phyloP scores from a whole-genome alignment of 1,140 invertebrate species.

The Andricus grossulariae region DNA sequence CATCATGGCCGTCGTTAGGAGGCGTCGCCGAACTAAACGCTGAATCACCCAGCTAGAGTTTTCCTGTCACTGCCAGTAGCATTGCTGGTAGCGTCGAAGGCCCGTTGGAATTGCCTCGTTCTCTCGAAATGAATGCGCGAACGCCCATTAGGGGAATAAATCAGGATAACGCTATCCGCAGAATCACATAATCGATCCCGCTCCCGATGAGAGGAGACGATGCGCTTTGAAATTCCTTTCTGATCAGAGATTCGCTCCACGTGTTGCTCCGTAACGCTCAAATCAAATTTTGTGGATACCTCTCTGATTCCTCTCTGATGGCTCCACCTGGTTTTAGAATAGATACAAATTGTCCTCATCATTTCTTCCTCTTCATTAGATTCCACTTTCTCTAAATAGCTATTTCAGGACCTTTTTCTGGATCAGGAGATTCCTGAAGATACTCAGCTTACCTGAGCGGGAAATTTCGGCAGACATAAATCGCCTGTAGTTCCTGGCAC shows the following conservation, averaged over 20 bases:
- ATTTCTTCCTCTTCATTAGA: slow-evolving; percentile 41
- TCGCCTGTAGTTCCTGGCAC: slow-evolving; percentile 34
- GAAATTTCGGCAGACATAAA: slow-evolving; percentile 45
- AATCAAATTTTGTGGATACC: slow-evolving; percentile 34
- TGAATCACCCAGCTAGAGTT: slow-evolving; percentile 76
- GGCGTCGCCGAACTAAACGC: slow-evolving; percentile 75
- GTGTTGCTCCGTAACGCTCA: not conserved
- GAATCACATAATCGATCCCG: slow-evolving; percentile 73
- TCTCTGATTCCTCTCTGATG: slow-evolving; percentile 18
- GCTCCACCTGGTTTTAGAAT: too few species aligned
- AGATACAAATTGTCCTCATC: slow-evolving; percentile 46
- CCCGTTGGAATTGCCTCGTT: slow-evolving; percentile 71
- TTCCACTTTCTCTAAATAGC: too few species aligned
- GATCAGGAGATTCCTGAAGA: not conserved
- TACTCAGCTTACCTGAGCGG: not conserved
- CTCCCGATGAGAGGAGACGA: slow-evolving; percentile 31
- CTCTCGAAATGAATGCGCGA: slow-evolving; percentile 75
- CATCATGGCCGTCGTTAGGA: slow-evolving; percentile 72
- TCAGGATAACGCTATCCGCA: slow-evolving; percentile 75
- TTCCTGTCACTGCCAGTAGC: slow-evolving; percentile 74
- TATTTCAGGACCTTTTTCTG: not conserved
- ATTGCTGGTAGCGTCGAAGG: slow-evolving; percentile 64
- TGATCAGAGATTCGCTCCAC: not conserved
- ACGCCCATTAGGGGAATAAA: slow-evolving; percentile 77
- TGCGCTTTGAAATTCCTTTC: slow-evolving; percentile 17